Conservation (phyloP, 1,140 invertebrate species). For the Diorhabda sublineata region DNA sequence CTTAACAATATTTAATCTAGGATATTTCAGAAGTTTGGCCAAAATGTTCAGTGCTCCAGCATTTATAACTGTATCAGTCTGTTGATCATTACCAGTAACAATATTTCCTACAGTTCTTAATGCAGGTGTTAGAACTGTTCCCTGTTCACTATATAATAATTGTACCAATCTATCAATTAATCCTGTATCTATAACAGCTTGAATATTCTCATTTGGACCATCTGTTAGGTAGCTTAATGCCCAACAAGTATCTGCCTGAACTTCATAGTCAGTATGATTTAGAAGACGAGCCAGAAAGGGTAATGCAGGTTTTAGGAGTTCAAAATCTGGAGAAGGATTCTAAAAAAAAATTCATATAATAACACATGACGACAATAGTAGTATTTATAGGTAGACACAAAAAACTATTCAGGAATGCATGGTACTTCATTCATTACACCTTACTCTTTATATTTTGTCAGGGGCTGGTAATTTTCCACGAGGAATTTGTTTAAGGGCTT, state of each 20-base stretch:
- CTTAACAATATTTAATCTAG: constrained; percentile 65
- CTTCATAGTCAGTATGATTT: constrained; percentile 67
- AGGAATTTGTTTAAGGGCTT: too few relatives aligned
- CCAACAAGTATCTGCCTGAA: constrained; percentile 92
- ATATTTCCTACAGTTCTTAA: constrained; percentile 85
- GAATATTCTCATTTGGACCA: constrained; percentile 91
- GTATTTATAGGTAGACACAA: too few relatives aligned
- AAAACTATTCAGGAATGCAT: too few relatives aligned
- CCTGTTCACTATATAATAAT: constrained; percentile 66
- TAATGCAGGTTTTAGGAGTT: constrained; percentile 73
- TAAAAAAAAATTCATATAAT: constrained; percentile 44
- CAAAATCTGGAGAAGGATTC: constrained; percentile 77
- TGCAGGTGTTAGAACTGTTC: constrained; percentile 82
- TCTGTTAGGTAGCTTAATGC: constrained; percentile 94
- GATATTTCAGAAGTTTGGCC: constrained; percentile 67
- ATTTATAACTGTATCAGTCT: constrained; percentile 88
- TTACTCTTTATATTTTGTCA: too few relatives aligned
- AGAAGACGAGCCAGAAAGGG: constrained; percentile 78
- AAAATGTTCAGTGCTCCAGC: constrained; percentile 73
- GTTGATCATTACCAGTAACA: constrained; percentile 75
- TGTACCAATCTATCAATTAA: constrained; percentile 69
- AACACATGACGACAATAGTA: too few relatives aligned
- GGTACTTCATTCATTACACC: too few relatives aligned
- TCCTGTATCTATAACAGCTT: constrained; percentile 67
- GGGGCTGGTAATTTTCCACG: too few relatives aligned